A percentile compares a stretch with the other conserved stretches of the same genome.
Evolutionary conservation across 2,113 vertebrate species (phyloP).

Genomic region (Anoplopoma fimbria): DNA sequence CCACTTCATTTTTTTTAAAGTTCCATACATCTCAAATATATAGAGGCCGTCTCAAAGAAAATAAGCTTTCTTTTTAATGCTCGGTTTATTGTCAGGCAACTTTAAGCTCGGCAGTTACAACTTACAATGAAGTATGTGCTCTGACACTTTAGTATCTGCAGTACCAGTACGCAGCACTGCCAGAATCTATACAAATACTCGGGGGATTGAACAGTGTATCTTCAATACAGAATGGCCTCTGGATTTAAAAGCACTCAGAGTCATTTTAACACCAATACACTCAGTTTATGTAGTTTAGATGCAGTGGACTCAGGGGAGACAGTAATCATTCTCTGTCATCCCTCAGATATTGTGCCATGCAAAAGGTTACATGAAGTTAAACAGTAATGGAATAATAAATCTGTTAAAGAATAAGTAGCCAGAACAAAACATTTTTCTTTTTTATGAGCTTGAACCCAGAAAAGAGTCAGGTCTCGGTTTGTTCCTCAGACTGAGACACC

Average conservation of each 20-base stretch:
- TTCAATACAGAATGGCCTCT: neutral
- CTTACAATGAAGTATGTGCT: neutral
- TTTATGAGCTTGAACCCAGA: neutral
- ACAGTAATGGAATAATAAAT: neutral
- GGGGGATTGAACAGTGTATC: neutral
- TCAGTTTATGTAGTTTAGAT: neutral
- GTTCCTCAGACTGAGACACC: conserved; percentile 27
- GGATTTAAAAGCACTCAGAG: neutral
- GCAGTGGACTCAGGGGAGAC: neutral
- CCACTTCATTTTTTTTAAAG: neutral
- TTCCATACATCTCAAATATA: conserved; percentile 9
- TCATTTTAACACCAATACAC: neutral
- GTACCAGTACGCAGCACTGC: neutral
- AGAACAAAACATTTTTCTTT: neutral
- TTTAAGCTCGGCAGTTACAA: conserved; percentile 13
- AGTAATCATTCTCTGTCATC: neutral
- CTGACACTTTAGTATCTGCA: conserved; percentile 11
- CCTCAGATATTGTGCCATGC: neutral
- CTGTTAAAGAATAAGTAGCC: neutral
- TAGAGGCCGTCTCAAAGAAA: neutral
- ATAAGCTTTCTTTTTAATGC: conserved; percentile 19
- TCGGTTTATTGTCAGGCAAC: conserved; percentile 5
- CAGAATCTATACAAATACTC: neutral
- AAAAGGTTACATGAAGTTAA: neutral
- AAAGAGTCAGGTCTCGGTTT: neutral